Percentiles rank a stretch among this genome's conserved stretches.
Conservation (phyloP, 1,140 invertebrate genomes). For the Berghia stephanieae region DNA sequence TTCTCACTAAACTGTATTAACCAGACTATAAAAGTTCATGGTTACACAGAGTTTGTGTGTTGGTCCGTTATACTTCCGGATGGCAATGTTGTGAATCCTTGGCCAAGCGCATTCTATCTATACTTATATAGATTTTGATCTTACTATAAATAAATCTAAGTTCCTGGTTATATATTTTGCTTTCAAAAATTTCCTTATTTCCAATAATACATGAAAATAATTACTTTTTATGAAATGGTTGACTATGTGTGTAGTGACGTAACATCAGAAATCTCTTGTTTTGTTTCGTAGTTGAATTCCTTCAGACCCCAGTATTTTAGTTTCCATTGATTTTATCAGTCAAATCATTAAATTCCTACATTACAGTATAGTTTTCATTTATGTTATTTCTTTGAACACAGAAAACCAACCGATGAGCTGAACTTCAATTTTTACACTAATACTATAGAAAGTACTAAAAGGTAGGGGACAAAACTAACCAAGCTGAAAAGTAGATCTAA, state of each 20-base stretch:
- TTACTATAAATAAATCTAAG: no score
- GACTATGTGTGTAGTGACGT: neutral
- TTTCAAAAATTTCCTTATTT: no score
- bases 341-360: neutral
- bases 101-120: no score
- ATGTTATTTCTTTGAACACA: conserved; percentile 21
- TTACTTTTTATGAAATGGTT: neutral
- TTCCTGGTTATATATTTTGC: no score
- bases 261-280: neutral
- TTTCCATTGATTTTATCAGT: neutral
- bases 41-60: no score
- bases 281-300: neutral
- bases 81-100: no score
- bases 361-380: neutral
- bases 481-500: no score
- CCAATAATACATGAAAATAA: no score
- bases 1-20: no score
- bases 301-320: neutral
- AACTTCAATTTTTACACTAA: conserved; percentile 53
- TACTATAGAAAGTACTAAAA: conserved; percentile 46
- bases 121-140: no score
- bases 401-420: conserved; percentile 37
- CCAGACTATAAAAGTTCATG: no score
- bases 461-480: conserved; percentile 30
- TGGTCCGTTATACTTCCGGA: no score